Base-by-base conservation (phyloP, 2,888 invertebrate species). In the Ischnus inquisitorius region DNA sequence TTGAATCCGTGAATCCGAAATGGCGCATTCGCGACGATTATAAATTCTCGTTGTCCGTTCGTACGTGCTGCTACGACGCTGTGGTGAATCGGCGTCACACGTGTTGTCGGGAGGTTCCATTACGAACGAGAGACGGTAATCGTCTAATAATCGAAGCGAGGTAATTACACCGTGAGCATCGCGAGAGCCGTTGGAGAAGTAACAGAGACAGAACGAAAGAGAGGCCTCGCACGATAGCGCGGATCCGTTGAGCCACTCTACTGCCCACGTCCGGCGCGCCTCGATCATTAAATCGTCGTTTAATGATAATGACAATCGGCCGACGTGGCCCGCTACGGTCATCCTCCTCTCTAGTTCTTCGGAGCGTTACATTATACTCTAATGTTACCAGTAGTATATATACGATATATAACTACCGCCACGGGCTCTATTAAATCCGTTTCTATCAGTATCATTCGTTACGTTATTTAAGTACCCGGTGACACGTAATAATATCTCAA, bases 241-340 rank as follows among this genome's bases (percentile, higher is more conserved):
- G 12, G 39, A 12, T 34, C 51, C 62, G 62, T 60, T 60, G 41
- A 22, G 74, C 64, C 54, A 60, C 79, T 65, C 76, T 79, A 89
- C 90, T 90, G 89, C 91, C 90, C 88, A 91, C 90, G 90, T 91
- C 90, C 90, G 89, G 90, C 90, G 90, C 89, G 88, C 90, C 90
- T 90, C 88, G 85, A 89, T 90, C 91, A 90, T 91, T 92, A 92
- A 92, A 91, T 90, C 89, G 89, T 88, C 88, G 88, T 90, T 90
- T 91, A 90, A 90, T 90, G 90, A 90, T 91, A 90, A 89, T 89
- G 88, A 88, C 90, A 87, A 90, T 90, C 88, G 87, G 80, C 83
- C 84, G 82, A 84, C 75, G 87, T 76, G 79, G 79, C 81, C 79
- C 74, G 79, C 64, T 85, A 80, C 67, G 85, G 85, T 76, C 84